Evolutionary conservation across 37 sponge, comb jelly and placozoan genomes (phyloP).

Genomic region (Geodia barretti): DNA sequence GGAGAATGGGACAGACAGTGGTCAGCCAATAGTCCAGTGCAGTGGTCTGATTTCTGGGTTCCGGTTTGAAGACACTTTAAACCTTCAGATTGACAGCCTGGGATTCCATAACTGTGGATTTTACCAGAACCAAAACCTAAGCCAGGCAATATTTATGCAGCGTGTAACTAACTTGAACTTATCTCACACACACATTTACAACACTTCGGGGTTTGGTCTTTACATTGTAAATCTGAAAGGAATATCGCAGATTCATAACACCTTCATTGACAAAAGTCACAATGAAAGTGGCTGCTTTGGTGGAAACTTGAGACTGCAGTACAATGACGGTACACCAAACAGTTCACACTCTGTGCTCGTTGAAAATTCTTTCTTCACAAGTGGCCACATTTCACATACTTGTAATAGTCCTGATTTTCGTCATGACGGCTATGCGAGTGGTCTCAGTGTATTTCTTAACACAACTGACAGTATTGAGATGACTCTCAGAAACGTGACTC

Average conservation of each 20-base stretch:
- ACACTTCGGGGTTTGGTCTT: not conserved
- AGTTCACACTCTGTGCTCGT: not conserved
- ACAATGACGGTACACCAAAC: not conserved
- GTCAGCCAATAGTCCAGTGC: not conserved
- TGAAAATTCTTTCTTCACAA: not conserved
- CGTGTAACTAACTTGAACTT: not conserved
- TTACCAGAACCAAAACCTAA: not conserved
- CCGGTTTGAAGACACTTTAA: not conserved
- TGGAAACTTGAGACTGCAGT: not conserved
- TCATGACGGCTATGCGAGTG: not conserved
- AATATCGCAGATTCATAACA: not conserved
- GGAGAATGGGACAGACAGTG: not conserved
- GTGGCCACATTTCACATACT: not conserved
- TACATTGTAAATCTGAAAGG: not conserved
- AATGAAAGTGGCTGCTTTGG: not conserved
- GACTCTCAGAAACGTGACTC: not conserved
- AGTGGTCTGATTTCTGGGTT: not conserved
- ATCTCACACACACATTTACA: not conserved
- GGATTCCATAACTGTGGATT: not conserved
- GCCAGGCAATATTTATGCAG: not conserved
- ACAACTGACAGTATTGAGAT: not conserved
- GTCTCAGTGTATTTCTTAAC: not conserved
- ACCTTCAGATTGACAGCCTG: not conserved
- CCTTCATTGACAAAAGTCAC: not conserved
- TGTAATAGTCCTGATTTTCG: not conserved